These are phyloP conservation scores for Drosophila paulistorum DNA, from an alignment of 1,140 invertebrate genomes.

Conservation along the genomic window DNA sequence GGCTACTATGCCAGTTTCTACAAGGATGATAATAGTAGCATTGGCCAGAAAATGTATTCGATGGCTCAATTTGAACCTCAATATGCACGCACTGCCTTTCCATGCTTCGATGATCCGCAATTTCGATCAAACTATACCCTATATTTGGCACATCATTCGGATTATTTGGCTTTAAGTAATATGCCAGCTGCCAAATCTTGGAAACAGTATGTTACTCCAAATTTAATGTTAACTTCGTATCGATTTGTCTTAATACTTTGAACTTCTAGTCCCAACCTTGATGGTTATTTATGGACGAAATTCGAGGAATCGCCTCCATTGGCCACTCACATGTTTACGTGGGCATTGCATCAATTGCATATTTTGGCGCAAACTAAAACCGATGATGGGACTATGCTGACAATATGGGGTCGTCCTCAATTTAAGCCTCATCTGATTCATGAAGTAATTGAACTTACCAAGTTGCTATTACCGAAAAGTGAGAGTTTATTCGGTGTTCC, in stretches of 20 bases:
- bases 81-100: constrained; percentile 93
- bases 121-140: constrained; percentile 93
- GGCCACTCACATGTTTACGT: constrained; percentile 23
- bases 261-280: background rate
- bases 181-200: constrained; percentile 85
- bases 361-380: background rate
- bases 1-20: constrained; percentile 18
- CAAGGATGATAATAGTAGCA: background rate
- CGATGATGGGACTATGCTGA: background rate
- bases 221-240: background rate
- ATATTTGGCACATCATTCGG: constrained; percentile 86
- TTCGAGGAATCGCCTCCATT: constrained; percentile 25
- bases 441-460: background rate
- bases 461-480: background rate
- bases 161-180: constrained; percentile 90
- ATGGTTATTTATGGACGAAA: constrained; percentile 12
- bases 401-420: constrained; percentile 10
- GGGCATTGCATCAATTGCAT: constrained; percentile 19
- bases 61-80: constrained; percentile 93
- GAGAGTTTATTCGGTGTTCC: background rate
- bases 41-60: constrained; percentile 83
- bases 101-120: constrained; percentile 96
- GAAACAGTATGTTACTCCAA: constrained; percentile 5
- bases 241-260: background rate
- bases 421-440: background rate